phyloP scores from a whole-genome alignment of 2,113 vertebrate species.

The Pangasianodon gigas region DNA sequence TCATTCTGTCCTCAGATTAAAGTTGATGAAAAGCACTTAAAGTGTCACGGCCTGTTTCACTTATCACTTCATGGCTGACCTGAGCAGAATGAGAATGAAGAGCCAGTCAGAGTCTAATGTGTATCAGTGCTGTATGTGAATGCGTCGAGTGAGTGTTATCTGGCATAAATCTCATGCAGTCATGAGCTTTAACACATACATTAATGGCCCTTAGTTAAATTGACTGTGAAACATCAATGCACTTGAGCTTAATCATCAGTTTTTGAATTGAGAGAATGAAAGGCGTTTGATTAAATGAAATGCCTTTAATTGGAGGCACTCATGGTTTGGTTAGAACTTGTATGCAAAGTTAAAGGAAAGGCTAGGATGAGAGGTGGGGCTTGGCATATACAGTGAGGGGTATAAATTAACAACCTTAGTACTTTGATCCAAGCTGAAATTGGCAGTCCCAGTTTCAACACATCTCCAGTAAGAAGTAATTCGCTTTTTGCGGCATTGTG shows the following conservation, averaged over 20 bases:
- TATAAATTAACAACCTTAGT: neutral
- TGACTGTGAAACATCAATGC: neutral
- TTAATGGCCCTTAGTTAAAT: neutral
- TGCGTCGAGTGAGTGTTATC: neutral
- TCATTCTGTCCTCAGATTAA: slow-evolving; percentile 13
- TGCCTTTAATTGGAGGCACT: neutral
- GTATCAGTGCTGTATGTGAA: slow-evolving; percentile 1
- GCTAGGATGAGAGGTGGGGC: neutral
- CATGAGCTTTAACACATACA: neutral
- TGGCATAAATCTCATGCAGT: slow-evolving; percentile 9
- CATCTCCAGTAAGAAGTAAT: neutral
- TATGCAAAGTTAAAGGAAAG: neutral
- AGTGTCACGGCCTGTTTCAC: slow-evolving; percentile 6
- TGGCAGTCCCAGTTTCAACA: neutral
- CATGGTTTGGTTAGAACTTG: neutral
- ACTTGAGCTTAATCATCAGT: neutral
- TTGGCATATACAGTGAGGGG: neutral
- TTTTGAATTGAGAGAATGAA: neutral
- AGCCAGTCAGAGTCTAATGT: slow-evolving; percentile 14
- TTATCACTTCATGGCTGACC: slow-evolving; percentile 24
- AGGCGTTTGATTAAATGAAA: neutral
- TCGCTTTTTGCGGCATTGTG: neutral
- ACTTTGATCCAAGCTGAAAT: neutral
- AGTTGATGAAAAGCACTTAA: slow-evolving; percentile 31
- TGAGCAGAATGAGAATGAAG: slow-evolving; percentile 24